Conservation (phyloP, 2,888 invertebrate species). For the Synanthedon formicaeformis region DNA sequence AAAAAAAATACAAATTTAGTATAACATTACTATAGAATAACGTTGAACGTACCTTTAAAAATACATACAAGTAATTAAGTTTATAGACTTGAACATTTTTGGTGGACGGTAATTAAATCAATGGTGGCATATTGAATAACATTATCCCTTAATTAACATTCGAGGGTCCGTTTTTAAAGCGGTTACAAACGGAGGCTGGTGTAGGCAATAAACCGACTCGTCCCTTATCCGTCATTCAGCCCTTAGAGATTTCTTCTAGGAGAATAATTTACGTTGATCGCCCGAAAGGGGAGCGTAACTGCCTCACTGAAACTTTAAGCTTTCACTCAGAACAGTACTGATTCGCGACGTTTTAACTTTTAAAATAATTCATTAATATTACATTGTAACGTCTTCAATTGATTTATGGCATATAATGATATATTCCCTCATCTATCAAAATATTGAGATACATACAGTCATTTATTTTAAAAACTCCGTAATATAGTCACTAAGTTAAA, state of each 20-base stretch:
- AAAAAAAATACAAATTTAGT: no score
- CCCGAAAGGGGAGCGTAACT: conserved; percentile 64
- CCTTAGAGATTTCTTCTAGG: conserved; percentile 67
- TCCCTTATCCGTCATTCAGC: conserved; percentile 69
- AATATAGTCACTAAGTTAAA: no score
- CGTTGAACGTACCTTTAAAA: no score
- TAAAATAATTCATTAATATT: conserved; percentile 49
- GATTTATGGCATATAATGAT: no score
- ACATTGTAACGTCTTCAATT: no score
- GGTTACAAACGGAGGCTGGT: conserved; percentile 49
- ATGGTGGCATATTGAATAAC: conserved; percentile 49
- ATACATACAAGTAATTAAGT: no score
- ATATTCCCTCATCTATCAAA: conserved; percentile 22
- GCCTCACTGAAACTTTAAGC: conserved; percentile 69
- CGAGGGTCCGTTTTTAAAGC: conserved; percentile 56
- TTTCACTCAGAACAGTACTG: conserved; percentile 61
- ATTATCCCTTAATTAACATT: conserved; percentile 65
- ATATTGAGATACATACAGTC: no score
- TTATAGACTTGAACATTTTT: conserved; percentile 17
- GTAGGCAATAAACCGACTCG: conserved; percentile 62
- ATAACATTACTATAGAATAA: no score
- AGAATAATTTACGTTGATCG: conserved; percentile 70
- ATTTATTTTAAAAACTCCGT: no score
- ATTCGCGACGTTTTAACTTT: conserved; percentile 59
- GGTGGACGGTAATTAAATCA: conserved; percentile 42